Conservation (phyloP, 1,140 invertebrate species). For the Solen grandis region DNA sequence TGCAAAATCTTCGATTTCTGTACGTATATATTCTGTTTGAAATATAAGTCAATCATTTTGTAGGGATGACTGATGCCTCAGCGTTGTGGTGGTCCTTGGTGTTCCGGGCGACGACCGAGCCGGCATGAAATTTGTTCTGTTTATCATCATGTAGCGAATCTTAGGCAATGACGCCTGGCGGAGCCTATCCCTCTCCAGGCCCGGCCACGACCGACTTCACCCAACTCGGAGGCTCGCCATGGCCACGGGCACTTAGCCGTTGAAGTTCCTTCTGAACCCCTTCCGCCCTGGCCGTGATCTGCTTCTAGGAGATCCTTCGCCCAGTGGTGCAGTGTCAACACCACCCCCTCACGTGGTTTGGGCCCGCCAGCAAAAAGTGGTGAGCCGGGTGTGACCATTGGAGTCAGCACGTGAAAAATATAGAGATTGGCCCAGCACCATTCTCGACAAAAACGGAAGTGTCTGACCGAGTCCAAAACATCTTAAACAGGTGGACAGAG, state of each 20-base stretch:
- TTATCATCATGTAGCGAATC: background rate
- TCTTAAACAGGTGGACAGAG: too few relatives aligned
- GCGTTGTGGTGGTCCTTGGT: background rate
- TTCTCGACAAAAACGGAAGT: too few relatives aligned
- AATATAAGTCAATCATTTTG: too few relatives aligned
- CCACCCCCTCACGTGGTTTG: conserved; percentile 48
- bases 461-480: too few relatives aligned
- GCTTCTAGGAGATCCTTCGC: conserved; percentile 26
- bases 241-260: conserved; percentile 35
- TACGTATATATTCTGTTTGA: too few relatives aligned
- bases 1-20: too few relatives aligned
- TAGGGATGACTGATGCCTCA: background rate
- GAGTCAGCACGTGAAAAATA: conserved; percentile 34
- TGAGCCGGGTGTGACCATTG: conserved; percentile 22
- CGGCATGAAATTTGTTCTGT: background rate
- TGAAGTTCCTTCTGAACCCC: conserved; percentile 12
- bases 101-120: background rate
- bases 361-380: conserved; percentile 39
- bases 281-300: conserved; percentile 10
- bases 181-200: background rate
- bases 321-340: conserved; percentile 46
- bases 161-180: background rate
- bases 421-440: conserved; percentile 11
- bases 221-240: conserved; percentile 15
- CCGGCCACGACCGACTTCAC: background rate